Conservation (phyloP, 2,797 vertebrate genomes). For the Pipistrellus nathusii region DNA sequence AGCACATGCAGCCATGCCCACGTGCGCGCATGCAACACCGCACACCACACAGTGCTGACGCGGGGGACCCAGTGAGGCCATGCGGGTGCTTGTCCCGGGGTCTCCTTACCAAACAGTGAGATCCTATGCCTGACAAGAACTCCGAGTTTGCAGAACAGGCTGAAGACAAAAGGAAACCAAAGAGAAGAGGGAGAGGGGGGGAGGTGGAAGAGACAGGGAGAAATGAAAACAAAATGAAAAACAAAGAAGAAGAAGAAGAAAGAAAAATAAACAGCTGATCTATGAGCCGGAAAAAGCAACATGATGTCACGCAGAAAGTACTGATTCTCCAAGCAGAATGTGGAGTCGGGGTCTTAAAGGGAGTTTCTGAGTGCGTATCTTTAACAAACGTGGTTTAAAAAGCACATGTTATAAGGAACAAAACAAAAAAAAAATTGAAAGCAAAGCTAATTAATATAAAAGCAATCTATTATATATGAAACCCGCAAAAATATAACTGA, state of each 20-base stretch:
- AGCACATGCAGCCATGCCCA: slow-evolving; percentile 85
- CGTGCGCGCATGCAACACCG: slow-evolving; percentile 86
- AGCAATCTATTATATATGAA: slow-evolving; percentile 84
- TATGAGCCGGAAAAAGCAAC: slow-evolving; percentile 89
- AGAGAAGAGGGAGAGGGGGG: slow-evolving; percentile 82
- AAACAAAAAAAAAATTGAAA: slow-evolving; percentile 82
- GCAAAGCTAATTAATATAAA: slow-evolving; percentile 89
- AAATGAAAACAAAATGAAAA: slow-evolving; percentile 59
- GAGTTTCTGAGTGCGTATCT: slow-evolving; percentile 85
- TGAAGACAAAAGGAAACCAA: slow-evolving; percentile 89
- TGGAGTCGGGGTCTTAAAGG: slow-evolving; percentile 86
- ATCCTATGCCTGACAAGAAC: slow-evolving; percentile 96
- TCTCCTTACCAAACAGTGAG: slow-evolving; percentile 93
- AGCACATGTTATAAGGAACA: slow-evolving; percentile 87
- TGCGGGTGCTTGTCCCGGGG: slow-evolving; percentile 87
- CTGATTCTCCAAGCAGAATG: slow-evolving; percentile 86
- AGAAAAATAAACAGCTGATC: slow-evolving; percentile 88
- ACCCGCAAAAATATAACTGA: slow-evolving; percentile 73
- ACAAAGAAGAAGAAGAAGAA: slow-evolving; percentile 75
- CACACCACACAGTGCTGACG: slow-evolving; percentile 86
- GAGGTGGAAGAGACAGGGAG: slow-evolving; percentile 71
- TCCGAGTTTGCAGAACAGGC: slow-evolving; percentile 92
- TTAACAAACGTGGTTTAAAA: slow-evolving; percentile 89
- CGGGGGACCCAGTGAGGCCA: slow-evolving; percentile 85
- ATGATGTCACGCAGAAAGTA: slow-evolving; percentile 88